Conservation (phyloP, 2,797 vertebrate species). For the Liasis olivaceus region DNA sequence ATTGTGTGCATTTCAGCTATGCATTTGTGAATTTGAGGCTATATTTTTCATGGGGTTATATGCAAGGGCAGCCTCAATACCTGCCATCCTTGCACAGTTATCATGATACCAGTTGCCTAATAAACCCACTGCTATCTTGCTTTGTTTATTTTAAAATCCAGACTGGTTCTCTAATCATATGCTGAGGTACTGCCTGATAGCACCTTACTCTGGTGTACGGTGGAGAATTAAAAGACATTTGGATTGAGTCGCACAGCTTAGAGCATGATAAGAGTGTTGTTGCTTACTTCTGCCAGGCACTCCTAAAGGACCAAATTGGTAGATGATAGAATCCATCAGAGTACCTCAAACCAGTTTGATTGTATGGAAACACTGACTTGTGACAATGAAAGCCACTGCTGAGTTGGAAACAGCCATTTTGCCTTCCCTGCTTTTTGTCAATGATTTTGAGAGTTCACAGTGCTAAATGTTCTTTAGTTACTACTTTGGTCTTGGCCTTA, state of each 20-base stretch:
- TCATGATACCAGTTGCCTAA: too few species aligned
- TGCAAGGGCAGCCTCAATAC: too few species aligned
- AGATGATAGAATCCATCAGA: neutral
- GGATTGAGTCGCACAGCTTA: too few species aligned
- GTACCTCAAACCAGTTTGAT: neutral
- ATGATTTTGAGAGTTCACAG: neutral
- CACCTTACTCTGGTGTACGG: neutral
- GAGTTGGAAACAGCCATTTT: neutral
- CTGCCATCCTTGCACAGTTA: too few species aligned
- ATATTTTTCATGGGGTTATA: too few species aligned
- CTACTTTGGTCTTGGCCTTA: neutral
- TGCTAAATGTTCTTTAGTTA: neutral
- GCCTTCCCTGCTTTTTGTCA: neutral
- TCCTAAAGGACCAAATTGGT: neutral
- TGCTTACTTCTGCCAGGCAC: neutral
- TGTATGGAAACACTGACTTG: neutral
- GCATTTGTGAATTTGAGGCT: too few species aligned
- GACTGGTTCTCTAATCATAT: too few species aligned
- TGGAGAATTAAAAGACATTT: too few species aligned
- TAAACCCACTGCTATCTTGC: too few species aligned
- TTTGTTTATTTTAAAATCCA: too few species aligned
- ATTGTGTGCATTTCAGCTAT: too few species aligned
- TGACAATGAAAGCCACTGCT: neutral
- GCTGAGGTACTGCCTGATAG: too few species aligned
- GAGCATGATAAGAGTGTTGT: neutral